phyloP scores from a whole-genome alignment of 1,140 invertebrate species.

The Papilio helenus region DNA sequence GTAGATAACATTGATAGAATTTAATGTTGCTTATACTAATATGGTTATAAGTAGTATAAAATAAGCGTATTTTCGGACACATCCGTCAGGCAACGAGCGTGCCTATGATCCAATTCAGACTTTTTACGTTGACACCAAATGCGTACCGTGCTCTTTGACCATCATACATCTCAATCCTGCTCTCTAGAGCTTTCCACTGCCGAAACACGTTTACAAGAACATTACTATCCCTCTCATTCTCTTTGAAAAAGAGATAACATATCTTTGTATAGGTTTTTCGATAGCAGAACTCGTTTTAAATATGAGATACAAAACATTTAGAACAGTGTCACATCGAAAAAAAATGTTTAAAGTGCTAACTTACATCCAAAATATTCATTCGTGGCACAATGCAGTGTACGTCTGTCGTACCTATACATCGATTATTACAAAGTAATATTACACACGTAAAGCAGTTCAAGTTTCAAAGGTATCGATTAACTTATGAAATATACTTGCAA shows the following conservation, averaged over 20 bases:
- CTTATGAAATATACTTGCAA: not conserved
- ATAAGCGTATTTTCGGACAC: conserved; percentile 81
- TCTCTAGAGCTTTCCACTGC: not conserved
- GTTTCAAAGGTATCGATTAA: not conserved
- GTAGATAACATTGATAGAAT: conserved; percentile 68
- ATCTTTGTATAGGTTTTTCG: not conserved
- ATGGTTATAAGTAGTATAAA: conserved; percentile 78
- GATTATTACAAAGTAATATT: not conserved
- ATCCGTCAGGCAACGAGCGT: conserved; percentile 60
- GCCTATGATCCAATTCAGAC: conserved; percentile 74
- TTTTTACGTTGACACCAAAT: conserved; percentile 66
- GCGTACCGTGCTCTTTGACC: conserved; percentile 31
- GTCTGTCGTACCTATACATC: not conserved
- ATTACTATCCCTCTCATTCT: not conserved
- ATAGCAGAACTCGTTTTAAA: not conserved
- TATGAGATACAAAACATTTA: not conserved
- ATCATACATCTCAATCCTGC: not conserved
- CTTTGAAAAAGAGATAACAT: conserved; percentile 1
- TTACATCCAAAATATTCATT: not conserved
- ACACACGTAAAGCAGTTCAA: not conserved
- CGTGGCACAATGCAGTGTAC: not conserved
- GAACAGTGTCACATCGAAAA: not conserved
- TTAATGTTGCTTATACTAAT: conserved; percentile 70
- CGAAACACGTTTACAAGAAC: not conserved
- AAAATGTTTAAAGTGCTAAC: not conserved